These are phyloP conservation scores for Ardeotis arabs DNA, from an alignment of 2,113 vertebrate genomes.

Conservation along the genomic window DNA sequence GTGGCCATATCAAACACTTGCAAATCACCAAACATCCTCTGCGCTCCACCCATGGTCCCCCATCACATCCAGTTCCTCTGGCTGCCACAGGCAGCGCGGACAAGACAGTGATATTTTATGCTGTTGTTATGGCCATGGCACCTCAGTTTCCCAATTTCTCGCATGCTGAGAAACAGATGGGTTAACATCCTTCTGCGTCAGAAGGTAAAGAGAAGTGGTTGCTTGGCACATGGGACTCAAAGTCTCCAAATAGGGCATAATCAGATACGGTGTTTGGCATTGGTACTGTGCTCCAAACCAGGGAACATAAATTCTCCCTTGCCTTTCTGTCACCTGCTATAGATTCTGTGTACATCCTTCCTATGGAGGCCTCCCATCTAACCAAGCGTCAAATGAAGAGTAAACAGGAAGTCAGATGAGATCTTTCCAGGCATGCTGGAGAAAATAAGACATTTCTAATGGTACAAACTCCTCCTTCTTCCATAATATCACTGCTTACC, in stretches of 20 bases:
- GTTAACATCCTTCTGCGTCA: not conserved
- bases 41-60: not conserved
- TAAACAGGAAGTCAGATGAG: not conserved
- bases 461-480: not conserved
- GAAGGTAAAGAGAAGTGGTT: not conserved
- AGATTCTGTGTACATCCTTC: not conserved
- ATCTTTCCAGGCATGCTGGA: not conserved
- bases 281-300: not conserved
- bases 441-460: not conserved
- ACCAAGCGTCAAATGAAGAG: not conserved
- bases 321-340: not conserved
- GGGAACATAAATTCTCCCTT: not conserved
- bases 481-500: not conserved
- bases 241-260: not conserved
- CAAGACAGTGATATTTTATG: fast-evolving
- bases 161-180: not conserved
- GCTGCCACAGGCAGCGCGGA: not conserved
- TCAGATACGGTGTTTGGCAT: not conserved
- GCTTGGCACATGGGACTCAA: not conserved
- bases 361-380: not conserved
- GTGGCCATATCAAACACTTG: not conserved
- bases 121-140: fast-evolving
- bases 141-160: not conserved
- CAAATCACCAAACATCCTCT: not conserved
- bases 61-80: not conserved